A percentile compares a stretch with the other conserved stretches of the same genome.
Evolutionary conservation across 2,797 vertebrate species (phyloP).

Genomic region (Champsocephalus gunnari): DNA sequence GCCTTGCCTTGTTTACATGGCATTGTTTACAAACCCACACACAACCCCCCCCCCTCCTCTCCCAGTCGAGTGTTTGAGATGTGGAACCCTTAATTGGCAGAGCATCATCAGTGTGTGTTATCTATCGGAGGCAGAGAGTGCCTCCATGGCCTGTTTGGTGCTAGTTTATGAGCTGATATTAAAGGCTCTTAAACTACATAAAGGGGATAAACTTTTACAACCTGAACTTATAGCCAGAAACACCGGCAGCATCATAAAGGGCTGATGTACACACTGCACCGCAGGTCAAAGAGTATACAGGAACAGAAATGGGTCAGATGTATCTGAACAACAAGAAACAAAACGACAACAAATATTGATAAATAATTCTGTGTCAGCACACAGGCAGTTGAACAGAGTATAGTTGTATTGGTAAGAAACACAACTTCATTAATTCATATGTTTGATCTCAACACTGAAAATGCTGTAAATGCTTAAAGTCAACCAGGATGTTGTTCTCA

Average conservation of each 20-base stretch:
- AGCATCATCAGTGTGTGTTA: slow-evolving; percentile 63
- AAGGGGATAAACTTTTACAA: slow-evolving; percentile 84
- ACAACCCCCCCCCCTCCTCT: slow-evolving; percentile 18
- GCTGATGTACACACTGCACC: slow-evolving; percentile 44
- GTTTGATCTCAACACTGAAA: background rate
- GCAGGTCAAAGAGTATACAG: slow-evolving; percentile 40
- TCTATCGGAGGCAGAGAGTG: slow-evolving; percentile 52
- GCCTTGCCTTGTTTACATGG: too few species aligned
- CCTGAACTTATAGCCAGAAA: slow-evolving; percentile 79
- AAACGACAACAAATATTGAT: background rate
- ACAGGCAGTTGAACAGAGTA: background rate
- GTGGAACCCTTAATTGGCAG: slow-evolving; percentile 70
- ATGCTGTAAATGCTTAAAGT: background rate
- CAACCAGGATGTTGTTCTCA: background rate
- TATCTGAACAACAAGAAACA: background rate
- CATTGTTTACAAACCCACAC: slow-evolving; percentile 51
- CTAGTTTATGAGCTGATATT: slow-evolving; percentile 82
- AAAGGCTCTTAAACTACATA: slow-evolving; percentile 83
- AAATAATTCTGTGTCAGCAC: background rate
- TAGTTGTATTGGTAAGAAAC: background rate
- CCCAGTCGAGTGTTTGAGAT: slow-evolving; percentile 60
- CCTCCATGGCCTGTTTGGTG: slow-evolving; percentile 78
- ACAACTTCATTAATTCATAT: background rate
- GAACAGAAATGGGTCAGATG: background rate
- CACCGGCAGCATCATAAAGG: slow-evolving; percentile 74